phyloP scores from a whole-genome alignment of 2,888 invertebrate genomes.

The Colostygia pectinataria region DNA sequence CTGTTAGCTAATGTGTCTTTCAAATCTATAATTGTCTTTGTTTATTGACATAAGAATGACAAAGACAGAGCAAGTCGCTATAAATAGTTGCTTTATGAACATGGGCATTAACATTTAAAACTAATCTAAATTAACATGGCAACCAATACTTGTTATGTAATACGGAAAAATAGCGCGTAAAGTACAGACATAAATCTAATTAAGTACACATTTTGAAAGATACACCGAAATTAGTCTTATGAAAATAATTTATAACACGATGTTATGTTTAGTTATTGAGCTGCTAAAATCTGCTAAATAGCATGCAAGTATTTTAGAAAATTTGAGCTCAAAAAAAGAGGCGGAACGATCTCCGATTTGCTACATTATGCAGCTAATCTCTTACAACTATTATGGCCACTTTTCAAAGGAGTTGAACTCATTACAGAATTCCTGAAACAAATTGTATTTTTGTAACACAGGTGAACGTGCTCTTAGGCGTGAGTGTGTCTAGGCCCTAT shows the following conservation, averaged over 20 bases:
- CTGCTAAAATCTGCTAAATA: constrained; percentile 12
- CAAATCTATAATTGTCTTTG: no score
- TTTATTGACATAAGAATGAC: no score
- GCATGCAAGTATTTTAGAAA: background rate
- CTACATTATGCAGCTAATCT: constrained; percentile 1
- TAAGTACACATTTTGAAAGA: constrained; percentile 13
- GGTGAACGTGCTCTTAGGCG: no score
- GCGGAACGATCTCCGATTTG: constrained; percentile 10
- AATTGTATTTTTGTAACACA: no score
- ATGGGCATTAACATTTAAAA: background rate
- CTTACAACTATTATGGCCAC: constrained; percentile 5
- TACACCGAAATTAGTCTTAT: background rate
- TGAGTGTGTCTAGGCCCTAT: no score
- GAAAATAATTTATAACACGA: background rate
- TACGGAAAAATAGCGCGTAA: constrained; percentile 5
- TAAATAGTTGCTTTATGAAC: no score
- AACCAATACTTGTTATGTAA: constrained; percentile 13
- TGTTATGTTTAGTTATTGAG: constrained; percentile 5
- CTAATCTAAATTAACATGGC: constrained; percentile 20
- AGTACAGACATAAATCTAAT: constrained; percentile 9
- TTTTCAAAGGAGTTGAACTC: background rate
- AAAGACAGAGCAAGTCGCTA: no score
- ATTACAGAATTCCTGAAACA: no score
- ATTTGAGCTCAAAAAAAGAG: constrained; percentile 15
- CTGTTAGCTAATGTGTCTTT: no score